Percentiles rank a stretch among this genome's conserved stretches.
Evolutionary conservation across 2,113 vertebrate genomes (phyloP).

Genomic region (Chrysemys picta): DNA sequence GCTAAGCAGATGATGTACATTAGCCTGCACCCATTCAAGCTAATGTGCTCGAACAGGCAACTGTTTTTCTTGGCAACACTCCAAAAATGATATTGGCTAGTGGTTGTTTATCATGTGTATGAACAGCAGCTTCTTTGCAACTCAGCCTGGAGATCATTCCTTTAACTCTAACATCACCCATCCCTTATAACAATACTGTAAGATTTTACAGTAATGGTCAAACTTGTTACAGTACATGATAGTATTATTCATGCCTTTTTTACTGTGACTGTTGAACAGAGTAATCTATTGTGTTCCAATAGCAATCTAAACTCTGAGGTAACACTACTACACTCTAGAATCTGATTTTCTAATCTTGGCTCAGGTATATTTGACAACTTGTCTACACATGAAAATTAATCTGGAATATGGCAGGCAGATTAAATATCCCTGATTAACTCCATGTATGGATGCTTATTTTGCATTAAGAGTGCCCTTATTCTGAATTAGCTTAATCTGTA

Average conservation of each 20-base stretch:
- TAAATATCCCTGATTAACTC: neutral
- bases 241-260: neutral
- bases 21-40: neutral
- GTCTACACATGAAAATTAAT: neutral
- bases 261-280: neutral
- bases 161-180: constrained; percentile 16
- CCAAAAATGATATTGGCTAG: constrained; percentile 38
- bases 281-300: neutral
- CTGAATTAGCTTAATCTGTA: neutral
- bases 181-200: neutral
- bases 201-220: neutral
- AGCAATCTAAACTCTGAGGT: neutral
- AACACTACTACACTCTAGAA: neutral
- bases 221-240: neutral
- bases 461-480: neutral
- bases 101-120: neutral
- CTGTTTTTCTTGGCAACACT: constrained; percentile 54
- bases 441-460: neutral
- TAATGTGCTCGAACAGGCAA: neutral
- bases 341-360: neutral
- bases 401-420: neutral
- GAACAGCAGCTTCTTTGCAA: neutral
- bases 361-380: neutral
- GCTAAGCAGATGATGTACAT: constrained; percentile 2
- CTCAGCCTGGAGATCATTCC: neutral